phyloP scores from a whole-genome alignment of 2,888 invertebrate species.

The Leptinotarsa tumamoca region DNA sequence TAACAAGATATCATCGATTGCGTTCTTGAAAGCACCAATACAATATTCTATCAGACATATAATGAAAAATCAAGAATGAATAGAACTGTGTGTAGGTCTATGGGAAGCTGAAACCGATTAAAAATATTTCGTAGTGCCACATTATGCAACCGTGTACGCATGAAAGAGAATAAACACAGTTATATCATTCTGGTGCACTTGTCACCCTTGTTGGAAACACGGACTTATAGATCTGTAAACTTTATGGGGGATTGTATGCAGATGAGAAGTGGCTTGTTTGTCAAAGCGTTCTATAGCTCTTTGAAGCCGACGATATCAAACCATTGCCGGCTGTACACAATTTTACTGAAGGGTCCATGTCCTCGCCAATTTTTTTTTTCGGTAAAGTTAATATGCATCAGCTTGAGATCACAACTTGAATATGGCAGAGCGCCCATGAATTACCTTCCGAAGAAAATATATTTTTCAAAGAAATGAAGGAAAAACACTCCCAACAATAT shows the following conservation, averaged over 20 bases:
- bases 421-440: no score
- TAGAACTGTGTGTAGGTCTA: no score
- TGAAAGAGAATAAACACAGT: conserved; percentile 38
- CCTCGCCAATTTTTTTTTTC: neutral
- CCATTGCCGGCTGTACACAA: conserved; percentile 5
- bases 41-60: no score
- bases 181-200: conserved; percentile 43
- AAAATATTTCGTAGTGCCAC: neutral
- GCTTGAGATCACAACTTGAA: no score
- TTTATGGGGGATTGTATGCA: conserved; percentile 61
- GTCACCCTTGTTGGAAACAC: conserved; percentile 34
- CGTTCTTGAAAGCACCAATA: no score
- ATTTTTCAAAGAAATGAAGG: no score
- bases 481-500: no score
- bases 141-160: neutral
- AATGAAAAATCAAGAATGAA: no score
- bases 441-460: no score
- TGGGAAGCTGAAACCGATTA: neutral
- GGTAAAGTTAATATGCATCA: neutral
- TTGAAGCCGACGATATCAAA: conserved; percentile 31
- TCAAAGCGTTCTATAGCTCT: conserved; percentile 51
- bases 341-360: neutral
- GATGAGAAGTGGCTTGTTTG: conserved; percentile 60
- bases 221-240: conserved; percentile 46
- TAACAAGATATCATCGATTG: no score